A percentile compares a stretch with the other conserved stretches of the same genome.
Evolutionary conservation across 2,113 vertebrate genomes (phyloP).

Genomic region (Mesitornis unicolor): DNA sequence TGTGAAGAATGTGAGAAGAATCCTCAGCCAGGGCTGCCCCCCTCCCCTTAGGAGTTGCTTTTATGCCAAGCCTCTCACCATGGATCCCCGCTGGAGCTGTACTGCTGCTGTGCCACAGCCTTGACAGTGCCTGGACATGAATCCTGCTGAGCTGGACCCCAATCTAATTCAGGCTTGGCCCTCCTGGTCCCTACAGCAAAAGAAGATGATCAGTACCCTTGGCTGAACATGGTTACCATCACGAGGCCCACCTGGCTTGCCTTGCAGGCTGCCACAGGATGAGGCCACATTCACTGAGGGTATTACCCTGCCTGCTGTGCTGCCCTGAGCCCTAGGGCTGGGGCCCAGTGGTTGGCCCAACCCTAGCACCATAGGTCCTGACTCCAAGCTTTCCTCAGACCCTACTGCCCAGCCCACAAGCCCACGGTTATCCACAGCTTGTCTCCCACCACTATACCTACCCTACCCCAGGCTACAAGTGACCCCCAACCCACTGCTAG

Average conservation of each 20-base stretch:
- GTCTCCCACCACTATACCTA: accelerated
- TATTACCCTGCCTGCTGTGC: background rate
- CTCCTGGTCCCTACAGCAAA: background rate
- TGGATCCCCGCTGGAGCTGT: background rate
- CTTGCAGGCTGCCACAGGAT: accelerated
- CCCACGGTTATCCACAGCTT: background rate
- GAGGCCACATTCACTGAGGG: accelerated
- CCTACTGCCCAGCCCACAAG: background rate
- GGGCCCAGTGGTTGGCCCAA: background rate
- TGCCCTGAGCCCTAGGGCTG: background rate
- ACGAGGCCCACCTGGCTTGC: background rate
- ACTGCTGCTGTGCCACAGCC: background rate
- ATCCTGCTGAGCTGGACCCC: background rate
- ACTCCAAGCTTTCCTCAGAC: background rate
- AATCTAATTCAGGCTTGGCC: accelerated
- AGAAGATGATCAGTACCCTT: background rate
- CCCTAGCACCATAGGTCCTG: background rate
- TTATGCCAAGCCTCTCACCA: background rate
- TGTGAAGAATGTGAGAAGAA: background rate
- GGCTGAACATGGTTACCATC: background rate
- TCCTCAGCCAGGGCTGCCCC: background rate
- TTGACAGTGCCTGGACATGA: accelerated
- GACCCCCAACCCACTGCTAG: accelerated
- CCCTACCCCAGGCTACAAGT: background rate
- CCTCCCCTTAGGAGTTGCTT: background rate